Evolutionary conservation across 2,797 vertebrate species (phyloP), one percentile per base, ranked within the genome.

Genomic region (Tenualosa thibaudeaui): DNA sequence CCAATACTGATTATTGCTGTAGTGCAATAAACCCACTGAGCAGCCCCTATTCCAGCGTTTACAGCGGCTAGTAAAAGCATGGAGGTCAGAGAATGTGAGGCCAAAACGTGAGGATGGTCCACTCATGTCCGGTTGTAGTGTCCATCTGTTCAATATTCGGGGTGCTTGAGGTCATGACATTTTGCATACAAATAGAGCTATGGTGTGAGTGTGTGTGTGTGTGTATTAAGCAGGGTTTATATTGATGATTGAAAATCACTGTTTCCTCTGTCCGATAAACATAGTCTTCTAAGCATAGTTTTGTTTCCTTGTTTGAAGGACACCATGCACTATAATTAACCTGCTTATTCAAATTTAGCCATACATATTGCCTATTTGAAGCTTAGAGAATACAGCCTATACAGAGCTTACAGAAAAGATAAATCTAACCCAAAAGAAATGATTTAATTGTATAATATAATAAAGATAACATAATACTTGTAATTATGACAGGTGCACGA

Each of bases 1-100:
- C 71, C 46, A 78, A 78, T 78, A 40, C 71, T 78, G 71, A 78
- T 78, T 78, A 46, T 22, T 19, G 71, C 37, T 43, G 71, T 46
- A 17, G 71, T 19, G 71, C 71, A 78, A 78, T 78, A 78, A 78
- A 78, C 40, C 71, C 71, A 46, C 71, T 22, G 71, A 9, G 17
- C 40, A 8, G 71, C 71, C 40, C 19, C 71, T 19, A 78, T 22
- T 78, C 71, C 40, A 43, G 5, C 13, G 15, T 78, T 78, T 78
- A 78, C 71, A 78, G 37, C 40, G 37, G 71, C 15, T 40, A 19
- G 17, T 78, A 46, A 78, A 78, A 78, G 37, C 40, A 78, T 22
- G 71, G 71, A 78, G 71, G 71, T 78, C 15, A 22, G 40, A 19
- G n/a, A 68, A 17, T 5, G 31, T 75, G 68, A 75, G 24, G 68